These are phyloP conservation scores for Mus pahari DNA, from an alignment of 2,113 vertebrate species.

Conservation along the genomic window DNA sequence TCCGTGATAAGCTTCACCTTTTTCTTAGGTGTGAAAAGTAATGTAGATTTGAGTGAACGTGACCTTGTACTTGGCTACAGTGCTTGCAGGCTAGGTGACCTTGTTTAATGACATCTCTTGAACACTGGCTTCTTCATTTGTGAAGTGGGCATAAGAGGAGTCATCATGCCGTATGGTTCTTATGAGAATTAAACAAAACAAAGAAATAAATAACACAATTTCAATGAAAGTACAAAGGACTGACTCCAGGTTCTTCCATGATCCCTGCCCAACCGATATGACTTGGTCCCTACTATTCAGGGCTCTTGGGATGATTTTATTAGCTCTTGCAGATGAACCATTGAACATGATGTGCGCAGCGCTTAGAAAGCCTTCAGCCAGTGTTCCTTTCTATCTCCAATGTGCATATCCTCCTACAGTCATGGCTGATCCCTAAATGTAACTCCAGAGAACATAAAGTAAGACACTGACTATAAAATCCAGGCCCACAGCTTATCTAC, in stretches of 20 bases:
- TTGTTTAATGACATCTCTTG: background rate
- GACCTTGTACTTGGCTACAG: background rate
- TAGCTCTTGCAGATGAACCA: background rate
- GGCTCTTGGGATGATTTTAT: background rate
- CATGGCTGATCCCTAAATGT: background rate
- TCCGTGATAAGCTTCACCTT: background rate
- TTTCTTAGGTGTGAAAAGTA: background rate
- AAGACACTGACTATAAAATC: background rate
- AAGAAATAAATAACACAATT: background rate
- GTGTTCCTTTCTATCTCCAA: background rate
- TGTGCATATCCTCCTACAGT: background rate
- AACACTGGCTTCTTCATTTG: background rate
- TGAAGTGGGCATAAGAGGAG: background rate
- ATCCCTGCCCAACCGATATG: background rate
- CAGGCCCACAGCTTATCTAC: background rate
- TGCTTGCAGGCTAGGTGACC: background rate
- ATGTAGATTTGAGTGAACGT: background rate
- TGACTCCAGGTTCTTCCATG: background rate
- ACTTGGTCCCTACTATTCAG: background rate
- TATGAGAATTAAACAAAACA: slow-evolving; percentile 1
- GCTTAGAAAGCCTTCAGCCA: background rate
- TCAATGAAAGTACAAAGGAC: background rate
- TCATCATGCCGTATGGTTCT: background rate
- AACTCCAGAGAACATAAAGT: background rate
- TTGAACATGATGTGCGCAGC: background rate